Conservation (phyloP, 2,797 vertebrate genomes). For the Moxostoma hubbsi region DNA sequence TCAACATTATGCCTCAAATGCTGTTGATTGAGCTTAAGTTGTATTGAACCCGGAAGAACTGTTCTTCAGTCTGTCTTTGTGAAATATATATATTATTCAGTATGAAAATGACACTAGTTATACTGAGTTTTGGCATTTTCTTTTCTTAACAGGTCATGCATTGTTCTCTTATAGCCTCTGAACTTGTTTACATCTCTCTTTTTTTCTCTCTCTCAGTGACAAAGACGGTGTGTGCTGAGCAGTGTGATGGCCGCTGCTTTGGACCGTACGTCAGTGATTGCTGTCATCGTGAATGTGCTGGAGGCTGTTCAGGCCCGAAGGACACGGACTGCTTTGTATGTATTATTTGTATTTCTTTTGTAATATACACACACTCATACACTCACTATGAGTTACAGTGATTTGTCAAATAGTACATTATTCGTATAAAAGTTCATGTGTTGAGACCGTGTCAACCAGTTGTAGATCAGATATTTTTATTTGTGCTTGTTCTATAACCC, state of each 20-base stretch:
- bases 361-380: not conserved
- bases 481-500: no score
- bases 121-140: not conserved
- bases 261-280: slow-evolving; percentile 96
- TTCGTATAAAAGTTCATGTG: not conserved
- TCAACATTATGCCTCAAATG: no score
- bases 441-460: not conserved
- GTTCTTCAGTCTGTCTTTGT: no score
- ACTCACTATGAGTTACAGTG: not conserved
- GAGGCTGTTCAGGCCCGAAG: slow-evolving; percentile 95
- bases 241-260: slow-evolving; percentile 95
- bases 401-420: no score
- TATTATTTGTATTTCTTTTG: slow-evolving; percentile 48
- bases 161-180: not conserved
- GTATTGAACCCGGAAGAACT: no score
- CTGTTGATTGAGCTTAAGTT: no score
- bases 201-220: slow-evolving; percentile 80
- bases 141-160: not conserved
- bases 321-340: slow-evolving; percentile 98
- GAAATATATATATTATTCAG: no score
- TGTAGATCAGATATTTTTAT: not conserved
- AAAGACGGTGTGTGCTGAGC: slow-evolving; percentile 94
- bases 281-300: slow-evolving; percentile 97
- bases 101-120: slow-evolving; percentile 6
- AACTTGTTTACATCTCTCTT: not conserved